Base-by-base conservation (phyloP, 2,797 vertebrate genomes). In the Propithecus deckenii region DNA sequence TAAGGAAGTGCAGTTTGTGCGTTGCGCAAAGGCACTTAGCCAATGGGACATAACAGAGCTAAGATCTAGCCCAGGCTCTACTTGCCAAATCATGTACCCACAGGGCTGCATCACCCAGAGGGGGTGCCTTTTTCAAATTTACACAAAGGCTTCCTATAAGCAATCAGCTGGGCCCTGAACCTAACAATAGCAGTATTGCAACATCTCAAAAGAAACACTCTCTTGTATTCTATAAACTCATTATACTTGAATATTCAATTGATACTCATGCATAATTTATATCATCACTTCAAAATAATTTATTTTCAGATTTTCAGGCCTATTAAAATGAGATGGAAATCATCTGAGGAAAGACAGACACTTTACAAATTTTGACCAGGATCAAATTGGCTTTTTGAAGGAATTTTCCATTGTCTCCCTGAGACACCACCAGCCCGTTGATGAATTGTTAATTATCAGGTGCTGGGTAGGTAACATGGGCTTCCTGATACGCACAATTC, bases 171-270 rank as follows among this genome's bases (percentile, higher is more conserved):
- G 71, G 75, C 55, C 83, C 89, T n/a, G 93, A 81, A 85, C 87
- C 96, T 87, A 97, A 98, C 97, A 98, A 98, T 97, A 95, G 95
- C 91, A 52, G 96, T 88, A 96, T 97, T 98, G 91, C 97, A 96
- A 96, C 80, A 48, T 92, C 96, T 91, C 95, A 72, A 93, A 96
- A 97, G 97, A 97, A 98, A 93, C 89, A 61, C 61, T 91, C 71
- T 91, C 91, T 98, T 97, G 97, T 97, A 78, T 97, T 94, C 96
- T 93, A 74, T 95, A 96, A 96, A 96, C 91, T 95, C 94, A 93
- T 97, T 97, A 96, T 78, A 57, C 65, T 96, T 96, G 95, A 96
- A 91, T 94, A 93, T 96, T 97, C 86, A 93, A 38, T 86, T 93
- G 95, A 93, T 84, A 43, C 74, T 96, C 95, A 93, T 98, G 65